Evolutionary conservation across 2,888 invertebrate genomes (phyloP).

Genomic region (Tenthredo notha): DNA sequence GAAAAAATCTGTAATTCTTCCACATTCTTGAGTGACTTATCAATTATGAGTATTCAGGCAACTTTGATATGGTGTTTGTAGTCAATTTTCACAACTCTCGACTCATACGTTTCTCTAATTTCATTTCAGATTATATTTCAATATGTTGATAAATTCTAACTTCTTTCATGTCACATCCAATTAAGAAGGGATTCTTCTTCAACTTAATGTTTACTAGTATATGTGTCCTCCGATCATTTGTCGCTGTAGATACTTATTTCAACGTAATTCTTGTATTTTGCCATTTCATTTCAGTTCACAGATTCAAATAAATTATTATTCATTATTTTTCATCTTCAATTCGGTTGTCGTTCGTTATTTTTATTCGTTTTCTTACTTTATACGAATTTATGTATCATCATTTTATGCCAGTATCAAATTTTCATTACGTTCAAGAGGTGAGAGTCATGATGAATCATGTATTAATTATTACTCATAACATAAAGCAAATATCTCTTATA

Average conservation of each 20-base stretch:
- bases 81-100: background rate
- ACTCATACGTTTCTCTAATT: background rate
- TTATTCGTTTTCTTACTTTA: background rate
- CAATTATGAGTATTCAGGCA: background rate
- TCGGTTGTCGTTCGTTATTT: background rate
- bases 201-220: background rate
- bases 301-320: background rate
- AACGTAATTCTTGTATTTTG: background rate
- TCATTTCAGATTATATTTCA: background rate
- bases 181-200: background rate
- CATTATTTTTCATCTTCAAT: background rate
- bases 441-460: constrained; percentile 31
- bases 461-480: background rate
- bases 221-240: background rate
- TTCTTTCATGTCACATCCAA: background rate
- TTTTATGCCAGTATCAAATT: background rate
- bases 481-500: background rate
- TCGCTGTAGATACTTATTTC: background rate
- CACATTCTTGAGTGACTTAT: background rate
- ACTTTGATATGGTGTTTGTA: background rate
- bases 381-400: background rate
- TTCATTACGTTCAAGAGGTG: background rate
- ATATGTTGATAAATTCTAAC: background rate
- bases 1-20: background rate
- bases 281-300: background rate